phyloP scores from a whole-genome alignment of 2,888 invertebrate genomes.

The Acrobasis repandana region DNA sequence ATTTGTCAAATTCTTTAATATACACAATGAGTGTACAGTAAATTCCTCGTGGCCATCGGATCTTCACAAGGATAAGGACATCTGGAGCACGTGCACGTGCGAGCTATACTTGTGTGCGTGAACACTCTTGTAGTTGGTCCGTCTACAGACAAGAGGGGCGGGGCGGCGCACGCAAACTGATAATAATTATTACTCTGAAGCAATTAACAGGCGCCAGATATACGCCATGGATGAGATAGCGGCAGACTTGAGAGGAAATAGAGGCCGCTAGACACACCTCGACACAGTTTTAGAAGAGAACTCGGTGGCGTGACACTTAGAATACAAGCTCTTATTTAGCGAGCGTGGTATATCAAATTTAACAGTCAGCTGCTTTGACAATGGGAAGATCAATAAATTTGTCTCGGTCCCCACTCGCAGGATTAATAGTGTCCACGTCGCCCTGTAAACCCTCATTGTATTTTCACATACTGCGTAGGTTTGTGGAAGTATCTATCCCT shows the following conservation, averaged over 20 bases:
- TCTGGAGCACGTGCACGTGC: slow-evolving; percentile 55
- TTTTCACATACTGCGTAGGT: slow-evolving; percentile 8
- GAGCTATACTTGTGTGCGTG: slow-evolving; percentile 33
- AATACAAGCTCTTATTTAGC: slow-evolving; percentile 23
- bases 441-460: slow-evolving; percentile 8
- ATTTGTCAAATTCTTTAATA: slow-evolving; percentile 24
- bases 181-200: slow-evolving; percentile 77
- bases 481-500: not conserved
- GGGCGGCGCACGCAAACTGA: slow-evolving; percentile 71
- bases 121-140: slow-evolving; percentile 36
- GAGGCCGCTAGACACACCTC: slow-evolving; percentile 42
- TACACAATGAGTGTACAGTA: slow-evolving; percentile 24
- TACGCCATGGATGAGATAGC: slow-evolving; percentile 65
- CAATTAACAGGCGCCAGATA: slow-evolving; percentile 81
- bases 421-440: slow-evolving; percentile 19
- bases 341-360: slow-evolving; percentile 21
- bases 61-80: slow-evolving; percentile 35
- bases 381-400: slow-evolving; percentile 21
- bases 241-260: slow-evolving; percentile 47
- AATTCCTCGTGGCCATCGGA: slow-evolving; percentile 40
- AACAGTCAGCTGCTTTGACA: slow-evolving; percentile 20
- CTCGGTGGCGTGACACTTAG: slow-evolving; percentile 39
- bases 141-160: slow-evolving; percentile 58
- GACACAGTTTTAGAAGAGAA: slow-evolving; percentile 39
- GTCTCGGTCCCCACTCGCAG: slow-evolving; percentile 14